Conservation (phyloP, 2,797 vertebrate species). For the Poecilia velifera region DNA sequence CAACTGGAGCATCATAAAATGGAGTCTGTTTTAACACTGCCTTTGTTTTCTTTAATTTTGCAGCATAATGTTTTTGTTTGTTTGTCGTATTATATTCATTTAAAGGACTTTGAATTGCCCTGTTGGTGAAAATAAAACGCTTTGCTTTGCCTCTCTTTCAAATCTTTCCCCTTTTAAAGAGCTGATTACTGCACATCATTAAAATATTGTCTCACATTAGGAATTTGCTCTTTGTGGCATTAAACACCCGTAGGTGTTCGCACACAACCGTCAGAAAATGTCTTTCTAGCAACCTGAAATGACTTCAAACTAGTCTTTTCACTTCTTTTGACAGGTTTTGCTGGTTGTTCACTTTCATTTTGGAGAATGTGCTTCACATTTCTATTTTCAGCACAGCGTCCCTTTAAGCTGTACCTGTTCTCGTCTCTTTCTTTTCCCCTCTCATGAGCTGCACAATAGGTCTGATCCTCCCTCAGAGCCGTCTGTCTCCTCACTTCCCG, state of each 20-base stretch:
- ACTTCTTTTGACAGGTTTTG: constrained; percentile 62
- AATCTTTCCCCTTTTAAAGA: background rate
- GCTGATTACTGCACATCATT: background rate
- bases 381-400: constrained; percentile 61
- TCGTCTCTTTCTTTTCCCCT: constrained; percentile 19
- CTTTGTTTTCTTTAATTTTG: background rate
- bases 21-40: background rate
- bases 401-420: constrained; percentile 37
- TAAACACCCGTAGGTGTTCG: constrained; percentile 13
- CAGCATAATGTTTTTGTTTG: background rate
- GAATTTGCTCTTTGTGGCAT: background rate
- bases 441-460: constrained; percentile 28
- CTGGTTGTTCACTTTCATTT: constrained; percentile 61
- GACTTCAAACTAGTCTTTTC: constrained; percentile 35
- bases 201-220: background rate
- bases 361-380: constrained; percentile 49
- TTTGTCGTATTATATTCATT: background rate
- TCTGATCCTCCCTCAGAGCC: constrained; percentile 32
- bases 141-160: too few species aligned
- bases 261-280: constrained; percentile 16
- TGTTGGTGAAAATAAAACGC: background rate
- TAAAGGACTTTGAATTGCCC: background rate
- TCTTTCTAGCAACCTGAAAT: constrained; percentile 34
- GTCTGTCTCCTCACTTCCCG: constrained; percentile 29
- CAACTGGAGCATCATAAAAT: background rate